These are phyloP conservation scores for Xanthorhoe designata DNA, from an alignment of 2,888 invertebrate species.

Conservation along the genomic window DNA sequence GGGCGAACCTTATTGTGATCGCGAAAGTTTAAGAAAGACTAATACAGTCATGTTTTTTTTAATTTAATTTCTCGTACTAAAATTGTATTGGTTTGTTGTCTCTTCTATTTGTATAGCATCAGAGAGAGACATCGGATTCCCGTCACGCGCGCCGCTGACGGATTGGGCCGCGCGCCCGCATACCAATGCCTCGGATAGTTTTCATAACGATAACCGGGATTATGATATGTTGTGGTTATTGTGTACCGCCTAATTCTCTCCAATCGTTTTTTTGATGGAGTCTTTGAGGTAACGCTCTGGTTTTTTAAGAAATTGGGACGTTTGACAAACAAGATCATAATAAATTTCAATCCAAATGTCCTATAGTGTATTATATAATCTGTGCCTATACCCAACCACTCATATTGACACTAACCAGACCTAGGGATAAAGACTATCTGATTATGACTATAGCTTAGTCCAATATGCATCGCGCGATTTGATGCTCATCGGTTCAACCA, in stretches of 20 bases:
- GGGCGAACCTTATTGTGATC: too few species aligned
- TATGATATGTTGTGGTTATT: slow-evolving; percentile 63
- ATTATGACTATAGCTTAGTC: too few species aligned
- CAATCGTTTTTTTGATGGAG: neutral
- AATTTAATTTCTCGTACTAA: neutral
- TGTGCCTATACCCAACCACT: too few species aligned
- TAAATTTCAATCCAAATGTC: too few species aligned
- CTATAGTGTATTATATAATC: too few species aligned
- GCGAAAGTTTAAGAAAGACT: too few species aligned
- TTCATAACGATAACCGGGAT: slow-evolving; percentile 74
- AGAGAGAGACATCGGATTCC: slow-evolving; percentile 46
- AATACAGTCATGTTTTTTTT: too few species aligned
- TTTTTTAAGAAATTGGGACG: neutral
- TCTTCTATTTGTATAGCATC: slow-evolving; percentile 19
- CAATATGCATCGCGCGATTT: too few species aligned
- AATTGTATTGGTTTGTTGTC: neutral
- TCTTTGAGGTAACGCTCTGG: neutral
- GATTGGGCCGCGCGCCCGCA: slow-evolving; percentile 64
- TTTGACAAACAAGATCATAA: too few species aligned
- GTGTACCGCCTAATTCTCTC: slow-evolving; percentile 33
- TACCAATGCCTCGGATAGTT: slow-evolving; percentile 68
- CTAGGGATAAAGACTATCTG: too few species aligned
- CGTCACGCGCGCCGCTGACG: slow-evolving; percentile 68
- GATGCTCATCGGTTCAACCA: too few species aligned
- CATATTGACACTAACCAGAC: too few species aligned